Evolutionary conservation across 2,113 vertebrate genomes (phyloP).

Genomic region (Gymnorhina tibicen): DNA sequence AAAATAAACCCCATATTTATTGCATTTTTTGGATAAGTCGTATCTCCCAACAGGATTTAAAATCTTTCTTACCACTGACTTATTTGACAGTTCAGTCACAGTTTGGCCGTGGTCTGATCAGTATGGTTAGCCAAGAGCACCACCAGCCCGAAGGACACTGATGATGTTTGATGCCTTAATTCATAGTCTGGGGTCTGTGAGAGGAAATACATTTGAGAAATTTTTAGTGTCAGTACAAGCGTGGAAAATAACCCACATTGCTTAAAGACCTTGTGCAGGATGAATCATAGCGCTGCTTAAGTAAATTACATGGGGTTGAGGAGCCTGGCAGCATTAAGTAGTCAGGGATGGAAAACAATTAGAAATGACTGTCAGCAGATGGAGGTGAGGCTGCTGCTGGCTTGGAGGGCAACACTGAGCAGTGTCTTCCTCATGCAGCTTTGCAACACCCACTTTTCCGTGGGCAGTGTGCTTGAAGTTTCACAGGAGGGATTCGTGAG

Average conservation of each 20-base stretch:
- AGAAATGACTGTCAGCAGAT: not conserved
- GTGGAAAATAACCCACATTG: not conserved
- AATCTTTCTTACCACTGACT: not conserved
- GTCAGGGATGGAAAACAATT: not conserved
- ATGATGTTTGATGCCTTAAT: slow-evolving; percentile 17
- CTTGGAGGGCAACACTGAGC: not conserved
- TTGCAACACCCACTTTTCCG: not conserved
- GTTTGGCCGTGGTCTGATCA: not conserved
- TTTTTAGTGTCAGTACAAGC: not conserved
- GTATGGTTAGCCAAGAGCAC: not conserved
- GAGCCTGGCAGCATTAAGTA: not conserved
- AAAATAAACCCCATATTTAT: not conserved
- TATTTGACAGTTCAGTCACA: slow-evolving; percentile 13
- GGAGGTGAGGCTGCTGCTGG: not conserved
- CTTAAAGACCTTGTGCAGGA: not conserved
- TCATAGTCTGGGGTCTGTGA: not conserved
- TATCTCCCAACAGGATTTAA: not conserved
- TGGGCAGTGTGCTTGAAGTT: not conserved
- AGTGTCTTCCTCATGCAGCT: not conserved
- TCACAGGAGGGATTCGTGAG: not conserved
- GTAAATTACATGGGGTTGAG: not conserved
- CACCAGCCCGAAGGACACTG: not conserved
- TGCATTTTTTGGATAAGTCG: not conserved
- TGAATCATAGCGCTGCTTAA: not conserved
- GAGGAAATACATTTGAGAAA: not conserved